A percentile compares a stretch with the other conserved stretches of the same genome.
Evolutionary conservation across 1,140 invertebrate genomes (phyloP).

Genomic region (Condylostylus longicornis): DNA sequence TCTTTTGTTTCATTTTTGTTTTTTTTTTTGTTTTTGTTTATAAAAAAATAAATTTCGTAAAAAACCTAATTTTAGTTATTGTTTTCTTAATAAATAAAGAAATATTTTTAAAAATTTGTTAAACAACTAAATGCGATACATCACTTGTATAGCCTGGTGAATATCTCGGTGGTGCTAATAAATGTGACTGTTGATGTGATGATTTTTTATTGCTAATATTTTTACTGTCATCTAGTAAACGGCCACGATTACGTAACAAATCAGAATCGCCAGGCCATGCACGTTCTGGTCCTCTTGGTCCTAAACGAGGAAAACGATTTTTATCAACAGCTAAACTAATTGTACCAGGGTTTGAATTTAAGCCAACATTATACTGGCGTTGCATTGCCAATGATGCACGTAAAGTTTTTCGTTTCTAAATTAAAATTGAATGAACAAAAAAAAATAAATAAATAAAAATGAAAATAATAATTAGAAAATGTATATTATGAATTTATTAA

Average conservation of each 20-base stretch:
- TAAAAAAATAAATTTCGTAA: no score
- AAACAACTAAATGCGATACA: conserved; percentile 51
- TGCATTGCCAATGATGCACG: conserved; percentile 57
- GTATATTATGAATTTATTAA: no score
- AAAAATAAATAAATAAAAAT: no score
- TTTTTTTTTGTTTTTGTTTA: no score
- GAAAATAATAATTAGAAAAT: no score
- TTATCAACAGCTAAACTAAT: conserved; percentile 62
- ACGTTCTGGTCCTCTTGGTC: conserved; percentile 36
- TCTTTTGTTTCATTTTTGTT: no score
- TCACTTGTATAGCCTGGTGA: conserved; percentile 48
- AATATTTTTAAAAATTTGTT: conserved; percentile 16
- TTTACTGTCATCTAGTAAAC: conserved; percentile 27
- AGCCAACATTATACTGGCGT: conserved; percentile 52
- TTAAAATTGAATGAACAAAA: no score
- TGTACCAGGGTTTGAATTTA: conserved; percentile 67
- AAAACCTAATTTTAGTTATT: no score
- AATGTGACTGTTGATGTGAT: conserved; percentile 17
- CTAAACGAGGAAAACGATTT: conserved; percentile 32
- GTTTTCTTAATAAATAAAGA: no score
- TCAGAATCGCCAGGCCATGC: conserved; percentile 49
- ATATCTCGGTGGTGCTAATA: conserved; percentile 41
- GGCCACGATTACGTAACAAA: conserved; percentile 34
- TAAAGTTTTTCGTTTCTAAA: conserved; percentile 67
- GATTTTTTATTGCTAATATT: conserved; percentile 8